Base-by-base conservation (phyloP, 2,113 vertebrate genomes). In the Hystrix cristata region DNA sequence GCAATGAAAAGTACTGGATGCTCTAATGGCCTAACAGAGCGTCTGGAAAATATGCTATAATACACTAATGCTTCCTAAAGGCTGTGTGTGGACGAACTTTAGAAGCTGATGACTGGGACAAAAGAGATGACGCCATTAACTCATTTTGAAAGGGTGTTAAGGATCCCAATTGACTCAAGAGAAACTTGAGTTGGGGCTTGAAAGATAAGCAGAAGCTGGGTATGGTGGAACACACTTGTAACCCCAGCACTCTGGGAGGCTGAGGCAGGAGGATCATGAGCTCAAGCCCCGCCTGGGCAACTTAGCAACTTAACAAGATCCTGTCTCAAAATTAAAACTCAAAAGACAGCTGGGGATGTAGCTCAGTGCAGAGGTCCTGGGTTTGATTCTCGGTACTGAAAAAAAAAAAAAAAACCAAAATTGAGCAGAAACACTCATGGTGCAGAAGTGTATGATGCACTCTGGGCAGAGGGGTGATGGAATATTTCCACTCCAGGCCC, bases 401-500 rank as follows among this genome's bases (percentile, higher is more conserved):
- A 13, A n/a, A n/a, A n/a, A 67, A n/a, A 34, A 14, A 34, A 34
- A 34, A 67, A 67, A 8, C 11, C 38, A 38, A 38, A 34, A 31
- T 27, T 65, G 29, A 11, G 25, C 38, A 72, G 38, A 60, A 91
- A 60, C 46, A 18, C 1, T 1, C 8, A 55, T 7, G 31, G 6
- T 46, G 38, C 16, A 84, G 19, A 34, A 11, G 6, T n/a, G 62
- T 31, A 0, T 53, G 3, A 38, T 53, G 7, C 12, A 31, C 16
- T 5, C 27, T 38, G 3, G 0, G 38, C 16, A 19, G 31, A n/a
- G 31, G 46, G 38, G 38, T 38, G 38, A 38, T 38, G 38, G 38
- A 38, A 38, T 38, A 38, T 38, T 38, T 4, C 14, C 14, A 27
- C 0, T 0, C 6, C 7, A 0, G 10, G 3, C 5, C 5, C 9